A percentile compares a stretch with the other conserved stretches of the same genome.
Evolutionary conservation across 2,797 vertebrate species (phyloP).

Genomic region (Tapirus indicus): DNA sequence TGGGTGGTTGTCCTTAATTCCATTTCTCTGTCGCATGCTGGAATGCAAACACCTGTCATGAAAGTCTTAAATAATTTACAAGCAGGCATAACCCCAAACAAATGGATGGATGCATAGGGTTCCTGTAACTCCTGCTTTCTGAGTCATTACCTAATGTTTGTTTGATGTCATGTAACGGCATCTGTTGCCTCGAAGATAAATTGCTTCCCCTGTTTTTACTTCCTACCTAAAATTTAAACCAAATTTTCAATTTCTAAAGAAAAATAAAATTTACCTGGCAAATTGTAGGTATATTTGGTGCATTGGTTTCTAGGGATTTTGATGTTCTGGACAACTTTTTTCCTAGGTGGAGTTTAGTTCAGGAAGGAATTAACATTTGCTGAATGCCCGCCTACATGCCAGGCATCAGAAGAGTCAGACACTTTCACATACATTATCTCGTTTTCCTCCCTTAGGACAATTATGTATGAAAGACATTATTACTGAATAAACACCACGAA

Average conservation of each 20-base stretch:
- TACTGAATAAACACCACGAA: not conserved
- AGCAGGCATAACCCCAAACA: conserved; percentile 50
- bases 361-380: conserved; percentile 30
- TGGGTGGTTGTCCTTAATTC: conserved; percentile 54
- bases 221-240: conserved; percentile 18
- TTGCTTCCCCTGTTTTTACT: not conserved
- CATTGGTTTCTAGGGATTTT: conserved; percentile 47
- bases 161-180: conserved; percentile 36
- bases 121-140: conserved; percentile 54
- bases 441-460: not conserved
- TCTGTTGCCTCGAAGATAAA: conserved; percentile 29
- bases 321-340: not conserved
- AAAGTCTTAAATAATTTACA: conserved; percentile 70
- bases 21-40: conserved; percentile 29
- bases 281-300: not conserved
- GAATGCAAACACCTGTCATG: conserved; percentile 71
- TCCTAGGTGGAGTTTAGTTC: not conserved
- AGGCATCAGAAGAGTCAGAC: not conserved
- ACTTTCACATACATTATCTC: not conserved
- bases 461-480: not conserved
- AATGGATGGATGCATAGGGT: not conserved
- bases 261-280: not conserved
- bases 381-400: not conserved
- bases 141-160: conserved; percentile 62
- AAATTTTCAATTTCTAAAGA: conserved; percentile 3